Evolutionary conservation across 1,140 invertebrate genomes (phyloP).

Genomic region (Lordiphosa stackelbergi): DNA sequence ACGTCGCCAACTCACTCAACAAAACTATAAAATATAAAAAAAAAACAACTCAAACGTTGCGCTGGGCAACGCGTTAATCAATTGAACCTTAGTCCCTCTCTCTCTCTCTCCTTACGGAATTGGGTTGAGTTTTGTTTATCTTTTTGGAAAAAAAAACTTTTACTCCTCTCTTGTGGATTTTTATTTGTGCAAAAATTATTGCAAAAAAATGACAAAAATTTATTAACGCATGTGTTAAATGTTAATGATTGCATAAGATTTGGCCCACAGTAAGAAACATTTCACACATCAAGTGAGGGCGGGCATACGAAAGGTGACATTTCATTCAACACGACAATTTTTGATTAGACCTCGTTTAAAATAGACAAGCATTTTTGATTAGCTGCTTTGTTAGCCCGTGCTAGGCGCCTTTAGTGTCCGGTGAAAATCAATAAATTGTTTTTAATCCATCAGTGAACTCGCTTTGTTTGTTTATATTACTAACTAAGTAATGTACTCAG

Average conservation of each 20-base stretch:
- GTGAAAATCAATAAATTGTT: too few species aligned
- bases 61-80: constrained; percentile 47
- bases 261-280: constrained; percentile 9
- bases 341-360: too few species aligned
- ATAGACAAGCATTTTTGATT: too few species aligned
- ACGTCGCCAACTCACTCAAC: background rate
- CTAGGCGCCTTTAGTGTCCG: too few species aligned
- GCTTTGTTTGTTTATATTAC: too few species aligned
- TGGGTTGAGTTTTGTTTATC: constrained; percentile 62
- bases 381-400: too few species aligned
- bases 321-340: too few species aligned
- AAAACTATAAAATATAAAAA: constrained; percentile 22
- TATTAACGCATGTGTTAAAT: constrained; percentile 50
- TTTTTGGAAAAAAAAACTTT: constrained; percentile 40
- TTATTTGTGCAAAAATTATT: constrained; percentile 17
- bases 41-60: constrained; percentile 25
- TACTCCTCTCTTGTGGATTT: constrained; percentile 31
- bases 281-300: background rate
- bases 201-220: constrained; percentile 27
- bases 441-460: too few species aligned
- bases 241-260: constrained; percentile 60
- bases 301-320: constrained; percentile 8
- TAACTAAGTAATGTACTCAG: too few species aligned
- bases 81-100: constrained; percentile 64
- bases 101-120: constrained; percentile 48